Evolutionary conservation across 2,888 invertebrate species (phyloP), one percentile per base, ranked within the genome.

Genomic region (Phaedon cochleariae): DNA sequence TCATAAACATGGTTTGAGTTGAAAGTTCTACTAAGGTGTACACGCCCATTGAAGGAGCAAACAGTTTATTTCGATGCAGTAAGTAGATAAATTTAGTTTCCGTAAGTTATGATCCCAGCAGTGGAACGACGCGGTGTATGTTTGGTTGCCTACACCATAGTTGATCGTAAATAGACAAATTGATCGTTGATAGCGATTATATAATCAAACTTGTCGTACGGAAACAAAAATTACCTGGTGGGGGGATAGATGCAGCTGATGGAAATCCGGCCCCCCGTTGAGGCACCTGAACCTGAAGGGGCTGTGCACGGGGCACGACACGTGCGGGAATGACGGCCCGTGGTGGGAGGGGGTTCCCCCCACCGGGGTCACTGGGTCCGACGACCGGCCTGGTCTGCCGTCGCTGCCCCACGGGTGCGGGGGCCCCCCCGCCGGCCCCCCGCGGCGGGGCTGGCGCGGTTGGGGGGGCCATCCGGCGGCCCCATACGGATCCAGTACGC

Each of bases 291-390:
- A 91, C 71, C 92, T 85, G 82, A 90, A 91, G 22, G 92, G 91
- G 78, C 91, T 91, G 84, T 92, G 92, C 78, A 92, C 90, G 52
- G 92, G 92, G 78, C 92, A 92, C 78, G 89, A 87, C 15, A 51
- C 79, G 15, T 41, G 41, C 10, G 34, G 34, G 12, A 7, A 29
- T 29, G 29, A 29, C 29, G 10, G 34, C 34, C 37, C 22, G 55
- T 22, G 12, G 85, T 84, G 80, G 82, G 86, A 67, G 81, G 84
- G 73, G 58, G 72, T 73, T 80, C 80, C 81, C 29, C 80, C 80
- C 83, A 83, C 85, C 77, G 81, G 87, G 81, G 82, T 85, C 78
- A 83, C 88, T 83, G 79, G 87, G 81, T 85, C 81, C 82, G 85
- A 78, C 74, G 84, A 82, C 80, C 84, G 74, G 57, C 83, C 83